phyloP scores from a whole-genome alignment of 53 echinoderm and acorn worm genomes.

The Holothuria scabra region DNA sequence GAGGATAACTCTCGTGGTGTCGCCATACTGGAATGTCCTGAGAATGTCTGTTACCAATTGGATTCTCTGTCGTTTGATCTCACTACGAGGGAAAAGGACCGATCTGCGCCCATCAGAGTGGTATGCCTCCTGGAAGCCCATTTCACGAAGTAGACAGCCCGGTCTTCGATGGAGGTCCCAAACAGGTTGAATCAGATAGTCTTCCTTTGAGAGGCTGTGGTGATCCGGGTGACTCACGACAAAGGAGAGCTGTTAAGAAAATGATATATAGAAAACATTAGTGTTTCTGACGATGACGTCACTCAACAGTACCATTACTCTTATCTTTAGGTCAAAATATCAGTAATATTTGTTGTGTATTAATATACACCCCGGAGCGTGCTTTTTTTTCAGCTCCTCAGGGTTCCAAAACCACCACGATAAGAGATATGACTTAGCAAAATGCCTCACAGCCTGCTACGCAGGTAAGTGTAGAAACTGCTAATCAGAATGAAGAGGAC shows the following conservation, averaged over 20 bases:
- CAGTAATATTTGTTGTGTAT: no score
- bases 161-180: slow-evolving; percentile 73
- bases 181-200: slow-evolving; percentile 63
- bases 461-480: no score
- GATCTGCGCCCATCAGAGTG: slow-evolving; percentile 36
- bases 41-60: slow-evolving; percentile 47
- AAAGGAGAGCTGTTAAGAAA: slow-evolving; percentile 19
- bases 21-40: slow-evolving; percentile 48
- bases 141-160: slow-evolving; percentile 58
- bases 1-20: slow-evolving; percentile 44
- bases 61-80: slow-evolving; percentile 11
- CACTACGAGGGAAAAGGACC: slow-evolving; percentile 16
- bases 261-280: no score
- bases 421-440: no score
- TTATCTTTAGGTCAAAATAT: no score
- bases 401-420: no score
- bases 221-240: slow-evolving; percentile 49
- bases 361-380: no score
- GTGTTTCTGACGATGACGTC: no score
- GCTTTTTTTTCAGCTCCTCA: no score
- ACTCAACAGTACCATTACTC: no score
- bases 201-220: slow-evolving; percentile 50
- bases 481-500: no score
- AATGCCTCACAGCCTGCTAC: no score
- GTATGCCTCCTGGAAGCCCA: slow-evolving; percentile 52